Evolutionary conservation across 2,797 vertebrate genomes (phyloP), one percentile per base, ranked within the genome.

Genomic region (Florisuga fusca): DNA sequence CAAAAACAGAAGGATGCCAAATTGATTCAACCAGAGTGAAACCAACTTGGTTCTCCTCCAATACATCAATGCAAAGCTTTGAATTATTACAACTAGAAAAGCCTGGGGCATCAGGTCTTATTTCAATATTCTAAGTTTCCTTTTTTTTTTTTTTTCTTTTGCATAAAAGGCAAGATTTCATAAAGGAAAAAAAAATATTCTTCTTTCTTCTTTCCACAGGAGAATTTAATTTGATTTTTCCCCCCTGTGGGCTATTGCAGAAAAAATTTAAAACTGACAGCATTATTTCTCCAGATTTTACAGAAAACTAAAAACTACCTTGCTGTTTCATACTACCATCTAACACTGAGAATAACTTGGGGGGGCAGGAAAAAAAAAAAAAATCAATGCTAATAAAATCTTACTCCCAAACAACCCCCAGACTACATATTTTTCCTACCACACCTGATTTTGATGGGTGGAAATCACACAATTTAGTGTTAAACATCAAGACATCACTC

Each of bases 291-390:
- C 33, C 22, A 19, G 10, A 14, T 90, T 51, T 55, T 21, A 23
- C 12, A 36, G 45, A 36, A 59, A 66, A 7, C 7, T 50, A 55
- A 81, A 57, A 72, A 58, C 6, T 38, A 26, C 0, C 6, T 7
- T 46, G 17, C 51, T 0, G 3, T 1, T 34, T 75, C 50, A 2
- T 34, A 48, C 75, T 12, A 33, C 7, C 5, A 6, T 7, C 25
- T 8, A 38, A 29, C 25, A 18, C 2, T 15, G 31, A 55, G 7
- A 68, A 26, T n/a, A 72, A 69, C 11, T 21, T 16, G 54, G 23
- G 43, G 43, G 43, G 43, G 43, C 36, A 36, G 36, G 17, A 43
- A 22, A 21, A 36, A 51, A 43, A 31, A 21, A 8, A 67, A 38
- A 59, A 78, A 54, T 10, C 5, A 23, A 14, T 9, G 19, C 16